phyloP scores from a whole-genome alignment of 2,888 invertebrate species.

The Drosophila mimica region DNA sequence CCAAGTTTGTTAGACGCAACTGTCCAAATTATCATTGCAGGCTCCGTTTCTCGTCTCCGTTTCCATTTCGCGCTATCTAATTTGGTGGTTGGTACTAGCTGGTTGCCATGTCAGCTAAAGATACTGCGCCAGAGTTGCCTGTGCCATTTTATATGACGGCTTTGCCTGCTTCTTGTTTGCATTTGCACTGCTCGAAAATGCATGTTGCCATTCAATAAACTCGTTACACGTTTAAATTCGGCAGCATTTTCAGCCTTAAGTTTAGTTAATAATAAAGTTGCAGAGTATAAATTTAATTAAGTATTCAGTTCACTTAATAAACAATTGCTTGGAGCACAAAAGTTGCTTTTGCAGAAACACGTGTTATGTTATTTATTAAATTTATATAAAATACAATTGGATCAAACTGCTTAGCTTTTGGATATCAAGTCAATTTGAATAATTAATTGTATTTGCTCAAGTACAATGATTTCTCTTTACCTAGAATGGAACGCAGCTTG shows the following conservation, averaged over 20 bases:
- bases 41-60: background rate
- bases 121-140: slow-evolving; percentile 44
- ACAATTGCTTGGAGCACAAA: background rate
- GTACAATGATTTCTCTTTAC: slow-evolving; percentile 33
- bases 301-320: background rate
- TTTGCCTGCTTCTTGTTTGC: slow-evolving; percentile 28
- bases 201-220: background rate
- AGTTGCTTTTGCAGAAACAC: background rate
- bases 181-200: slow-evolving; percentile 22
- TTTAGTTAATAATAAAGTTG: background rate
- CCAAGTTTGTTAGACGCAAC: slow-evolving; percentile 49
- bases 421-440: background rate
- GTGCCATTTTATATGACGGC: slow-evolving; percentile 33
- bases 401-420: background rate
- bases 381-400: background rate
- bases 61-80: slow-evolving; percentile 11
- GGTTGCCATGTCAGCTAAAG: slow-evolving; percentile 47
- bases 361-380: background rate
- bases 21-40: slow-evolving; percentile 14
- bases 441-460: slow-evolving; percentile 12
- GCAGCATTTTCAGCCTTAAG: background rate
- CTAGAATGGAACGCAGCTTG: background rate
- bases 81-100: slow-evolving; percentile 31
- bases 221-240: background rate
- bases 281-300: background rate